phyloP scores from a whole-genome alignment of 2,888 invertebrate species.

The Ennomos erosarius region DNA sequence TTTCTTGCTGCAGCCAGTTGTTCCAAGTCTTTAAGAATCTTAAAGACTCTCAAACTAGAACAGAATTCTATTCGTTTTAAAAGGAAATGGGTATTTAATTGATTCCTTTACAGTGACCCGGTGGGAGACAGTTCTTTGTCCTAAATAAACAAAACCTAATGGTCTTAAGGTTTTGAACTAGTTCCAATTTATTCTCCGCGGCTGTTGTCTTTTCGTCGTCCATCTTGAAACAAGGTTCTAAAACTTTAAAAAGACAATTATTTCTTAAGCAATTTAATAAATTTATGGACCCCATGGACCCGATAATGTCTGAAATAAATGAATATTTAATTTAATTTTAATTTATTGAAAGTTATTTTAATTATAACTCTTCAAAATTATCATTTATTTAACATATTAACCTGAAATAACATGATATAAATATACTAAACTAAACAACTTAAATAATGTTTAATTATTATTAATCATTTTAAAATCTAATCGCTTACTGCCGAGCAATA shows the following conservation, averaged over 20 bases:
- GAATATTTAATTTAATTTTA: too few relatives aligned
- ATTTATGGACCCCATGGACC: too few relatives aligned
- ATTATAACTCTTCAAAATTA: too few relatives aligned
- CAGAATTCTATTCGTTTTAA: conserved; percentile 19
- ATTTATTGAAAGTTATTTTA: too few relatives aligned
- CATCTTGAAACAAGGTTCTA: conserved; percentile 1
- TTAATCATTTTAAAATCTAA: conserved; percentile 24
- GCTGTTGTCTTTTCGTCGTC: conserved; percentile 30
- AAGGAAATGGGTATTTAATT: conserved; percentile 27
- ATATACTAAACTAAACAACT: too few relatives aligned
- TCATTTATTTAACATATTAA: too few relatives aligned
- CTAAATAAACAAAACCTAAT: conserved; percentile 41
- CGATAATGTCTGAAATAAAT: too few relatives aligned
- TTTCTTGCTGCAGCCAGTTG: conserved; percentile 4
- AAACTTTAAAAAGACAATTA: too few relatives aligned
- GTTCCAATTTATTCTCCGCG: conserved; percentile 20
- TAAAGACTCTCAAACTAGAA: conserved; percentile 15
- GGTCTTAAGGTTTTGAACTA: conserved; percentile 27
- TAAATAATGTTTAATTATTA: neutral
- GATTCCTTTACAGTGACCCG: conserved; percentile 21
- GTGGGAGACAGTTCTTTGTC: conserved; percentile 28
- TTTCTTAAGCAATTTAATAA: too few relatives aligned
- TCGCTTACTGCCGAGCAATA: conserved; percentile 43
- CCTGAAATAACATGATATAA: too few relatives aligned
- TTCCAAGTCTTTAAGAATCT: neutral